Base-by-base conservation (phyloP, 2,113 vertebrate species). In the Muntiacus reevesi region DNA sequence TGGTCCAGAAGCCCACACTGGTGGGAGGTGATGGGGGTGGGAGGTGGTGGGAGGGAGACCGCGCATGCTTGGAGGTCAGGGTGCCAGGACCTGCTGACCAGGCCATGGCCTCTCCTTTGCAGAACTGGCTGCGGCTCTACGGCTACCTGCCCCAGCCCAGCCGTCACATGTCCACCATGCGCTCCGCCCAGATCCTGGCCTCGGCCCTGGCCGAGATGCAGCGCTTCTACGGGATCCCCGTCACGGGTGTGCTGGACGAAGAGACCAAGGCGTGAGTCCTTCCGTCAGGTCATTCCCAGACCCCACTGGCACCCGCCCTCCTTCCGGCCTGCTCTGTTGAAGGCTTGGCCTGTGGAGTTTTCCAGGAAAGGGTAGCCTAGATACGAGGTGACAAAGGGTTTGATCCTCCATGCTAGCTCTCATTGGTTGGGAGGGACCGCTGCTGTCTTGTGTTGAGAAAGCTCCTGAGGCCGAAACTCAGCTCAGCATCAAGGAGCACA, bases 111-210 rank as follows among this genome's bases (percentile, higher is more conserved):
- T 96, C 87, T 89, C 79, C 57, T 96, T 94, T 94, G 89, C 98
- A 99, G 99, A 99, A 99, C 62, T 99, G 99, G 99, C 99, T 99
- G 84, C 99, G 99, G 94, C 99, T 99, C 90, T 99, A 99, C 0
- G 99, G 99, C 76, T 99, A 99, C 99, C 99, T 99, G 97, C 99
- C 99, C 1, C 99, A 99, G 98, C 99, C 99, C 87, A 99, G 99
- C 98, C 99, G 99, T 74, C 99, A 99, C 98, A 99, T 99, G 99
- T 99, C 99, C 98, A 99, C 99, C 97, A 99, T 99, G 99, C 99
- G 99, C 98, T 99, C 99, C 0, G 99, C 99, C 4, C 99, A 99
- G 99, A 99, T 99, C 97, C 98, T 99, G 94, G 99, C 99, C 87
- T 98, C 99, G 0, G 99, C 99, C 86, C 98, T 99, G 0, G 97